phyloP scores from a whole-genome alignment of 2,113 vertebrate genomes.

The Loxodonta africana region DNA sequence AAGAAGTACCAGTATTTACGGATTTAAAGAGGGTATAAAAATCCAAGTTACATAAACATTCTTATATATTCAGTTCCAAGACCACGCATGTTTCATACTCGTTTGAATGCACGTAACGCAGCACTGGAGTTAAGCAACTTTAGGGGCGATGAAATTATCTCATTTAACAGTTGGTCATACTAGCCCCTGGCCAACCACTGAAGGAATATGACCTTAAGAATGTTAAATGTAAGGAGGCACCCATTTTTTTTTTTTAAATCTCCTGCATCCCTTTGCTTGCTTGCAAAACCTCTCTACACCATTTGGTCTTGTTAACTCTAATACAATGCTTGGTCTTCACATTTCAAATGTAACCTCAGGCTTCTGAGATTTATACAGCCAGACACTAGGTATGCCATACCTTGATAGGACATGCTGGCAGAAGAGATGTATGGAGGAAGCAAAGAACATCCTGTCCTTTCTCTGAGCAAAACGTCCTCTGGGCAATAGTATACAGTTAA shows the following conservation, averaged over 20 bases:
- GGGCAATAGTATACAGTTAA: neutral
- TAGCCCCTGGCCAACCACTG: neutral
- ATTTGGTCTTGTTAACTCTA: neutral
- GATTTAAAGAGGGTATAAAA: neutral
- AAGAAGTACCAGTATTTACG: neutral
- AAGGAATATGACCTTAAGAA: neutral
- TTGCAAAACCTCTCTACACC: neutral
- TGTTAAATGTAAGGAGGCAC: neutral
- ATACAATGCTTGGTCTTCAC: neutral
- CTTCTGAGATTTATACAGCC: neutral
- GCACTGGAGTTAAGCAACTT: neutral
- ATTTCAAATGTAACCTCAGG: neutral
- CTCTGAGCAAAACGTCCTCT: neutral
- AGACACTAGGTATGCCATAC: neutral
- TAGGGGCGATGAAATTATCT: neutral
- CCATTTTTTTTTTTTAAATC: neutral
- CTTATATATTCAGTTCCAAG: constrained; percentile 43
- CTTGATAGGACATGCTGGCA: neutral
- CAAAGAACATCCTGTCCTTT: constrained; percentile 25
- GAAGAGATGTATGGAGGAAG: neutral
- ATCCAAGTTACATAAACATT: neutral
- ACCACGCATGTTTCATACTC: neutral
- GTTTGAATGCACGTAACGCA: neutral
- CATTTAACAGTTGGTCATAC: neutral
- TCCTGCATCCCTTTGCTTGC: neutral